These are phyloP conservation scores for Suillia variegata DNA, from an alignment of 2,888 invertebrate species.

Conservation along the genomic window DNA sequence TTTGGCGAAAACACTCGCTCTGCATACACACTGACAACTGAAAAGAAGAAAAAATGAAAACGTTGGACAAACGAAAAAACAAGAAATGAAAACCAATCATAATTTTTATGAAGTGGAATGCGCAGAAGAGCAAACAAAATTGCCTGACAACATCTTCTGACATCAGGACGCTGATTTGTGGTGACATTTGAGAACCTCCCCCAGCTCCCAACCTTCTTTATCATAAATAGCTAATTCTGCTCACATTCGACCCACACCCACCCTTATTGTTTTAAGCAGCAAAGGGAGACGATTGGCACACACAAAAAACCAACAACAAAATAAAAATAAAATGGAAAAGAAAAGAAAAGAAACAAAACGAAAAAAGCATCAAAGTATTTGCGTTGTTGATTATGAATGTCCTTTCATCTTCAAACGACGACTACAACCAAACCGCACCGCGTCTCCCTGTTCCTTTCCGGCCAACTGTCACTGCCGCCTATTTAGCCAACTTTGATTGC, in stretches of 20 bases:
- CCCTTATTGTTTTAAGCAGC: neutral
- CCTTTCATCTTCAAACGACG: slow-evolving; percentile 36
- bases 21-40: slow-evolving; percentile 4
- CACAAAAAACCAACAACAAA: neutral
- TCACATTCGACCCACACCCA: neutral
- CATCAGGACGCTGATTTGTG: slow-evolving; percentile 29
- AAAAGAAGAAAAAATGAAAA: slow-evolving; percentile 12
- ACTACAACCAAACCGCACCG: slow-evolving; percentile 24
- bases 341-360: slow-evolving; percentile 31
- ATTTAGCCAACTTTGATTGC: slow-evolving; percentile 45
- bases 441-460: slow-evolving; percentile 12
- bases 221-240: neutral
- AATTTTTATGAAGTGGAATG: slow-evolving; percentile 57
- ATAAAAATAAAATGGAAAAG: neutral
- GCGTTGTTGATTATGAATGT: slow-evolving; percentile 26
- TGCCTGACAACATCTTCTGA: slow-evolving; percentile 47
- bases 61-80: too few species aligned
- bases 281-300: neutral
- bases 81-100: slow-evolving; percentile 50
- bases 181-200: slow-evolving; percentile 32
- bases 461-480: slow-evolving; percentile 15
- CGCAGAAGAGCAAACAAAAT: too few species aligned
- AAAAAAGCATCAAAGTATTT: slow-evolving; percentile 41
- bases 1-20: slow-evolving; percentile 7
- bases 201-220: neutral